Conservation (phyloP, 2,888 invertebrate genomes). For the Cephus rjabovi region DNA sequence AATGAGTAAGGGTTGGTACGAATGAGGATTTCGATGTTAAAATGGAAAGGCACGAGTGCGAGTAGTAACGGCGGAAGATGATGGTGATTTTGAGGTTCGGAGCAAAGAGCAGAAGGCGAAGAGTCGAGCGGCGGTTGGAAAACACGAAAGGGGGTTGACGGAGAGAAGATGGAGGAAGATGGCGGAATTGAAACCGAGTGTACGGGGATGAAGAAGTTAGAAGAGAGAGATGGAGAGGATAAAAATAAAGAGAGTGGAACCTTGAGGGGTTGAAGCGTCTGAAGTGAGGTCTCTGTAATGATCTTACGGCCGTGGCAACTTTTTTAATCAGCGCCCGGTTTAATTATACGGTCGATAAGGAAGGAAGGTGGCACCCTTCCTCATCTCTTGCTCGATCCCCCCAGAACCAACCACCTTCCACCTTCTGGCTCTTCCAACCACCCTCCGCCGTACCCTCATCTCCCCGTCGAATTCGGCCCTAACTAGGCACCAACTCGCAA, state of each 20-base stretch:
- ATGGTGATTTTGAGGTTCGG: background rate
- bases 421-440: conserved; percentile 26
- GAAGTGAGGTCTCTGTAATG: conserved; percentile 55
- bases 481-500: conserved; percentile 59
- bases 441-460: background rate
- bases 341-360: conserved; percentile 65
- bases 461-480: conserved; percentile 35
- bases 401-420: conserved; percentile 33
- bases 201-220: conserved; percentile 5
- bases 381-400: conserved; percentile 25
- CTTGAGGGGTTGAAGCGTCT: conserved; percentile 25
- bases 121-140: background rate
- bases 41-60: background rate
- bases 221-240: conserved; percentile 24
- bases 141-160: background rate
- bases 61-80: background rate
- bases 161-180: background rate
- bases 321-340: conserved; percentile 66
- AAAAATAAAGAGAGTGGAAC: conserved; percentile 19
- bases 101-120: background rate
- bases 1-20: background rate
- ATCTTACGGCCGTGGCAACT: conserved; percentile 64
- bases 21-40: background rate
- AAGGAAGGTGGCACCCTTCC: conserved; percentile 53
- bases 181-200: background rate